Evolutionary conservation across 2,888 invertebrate genomes (phyloP), one percentile per base, ranked within the genome.

Genomic region (Phyto melanocephala): DNA sequence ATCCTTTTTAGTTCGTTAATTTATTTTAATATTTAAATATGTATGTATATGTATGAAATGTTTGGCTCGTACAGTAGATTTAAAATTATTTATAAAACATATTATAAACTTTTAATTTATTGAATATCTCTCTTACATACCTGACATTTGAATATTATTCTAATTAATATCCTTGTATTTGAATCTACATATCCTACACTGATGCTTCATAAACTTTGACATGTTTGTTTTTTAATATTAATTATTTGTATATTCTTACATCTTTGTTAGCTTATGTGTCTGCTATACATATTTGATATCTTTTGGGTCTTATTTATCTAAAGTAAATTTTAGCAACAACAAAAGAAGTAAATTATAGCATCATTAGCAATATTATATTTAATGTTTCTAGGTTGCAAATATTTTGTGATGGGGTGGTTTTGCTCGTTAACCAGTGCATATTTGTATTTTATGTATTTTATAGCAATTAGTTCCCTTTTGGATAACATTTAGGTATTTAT

Each of bases 81-180:
- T 28, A 28, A 28, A 5, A 28, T 28, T 28, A 6, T 28, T 28
- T 28, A 28, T 28, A 28, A 5, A 28, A 28, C 28, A 28, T 5
- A 50, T 50, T 50, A n/a, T 11, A 47, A 47, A 11, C 4, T 11
- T 22, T 20, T 8, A 20, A 47, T 20, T 47, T 5, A 22, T 17
- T 35, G 11, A 37, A 7, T 50, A 3, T 47, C 1, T 50, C 17
- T 28, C 7, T 7, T 5, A 42, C n/a, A 45, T 20, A 35, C 1
- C 58, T 71, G 71, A 17, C 47, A 42, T 54, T 33, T 22, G n/a
- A 35, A 52, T 54, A 37, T 68, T 40, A 8, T 17, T 70, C 0
- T 20, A 71, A 71, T 47, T 58, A 54, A 74, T 74, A 54, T 54
- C 22, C 33, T 62, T 72, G 40, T 47, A 20, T 52, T 40, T 17